A percentile compares a stretch with the other conserved stretches of the same genome.
Evolutionary conservation across 64 coral and sea anemone genomes (phyloP).

Genomic region (Orbicella faveolata): DNA sequence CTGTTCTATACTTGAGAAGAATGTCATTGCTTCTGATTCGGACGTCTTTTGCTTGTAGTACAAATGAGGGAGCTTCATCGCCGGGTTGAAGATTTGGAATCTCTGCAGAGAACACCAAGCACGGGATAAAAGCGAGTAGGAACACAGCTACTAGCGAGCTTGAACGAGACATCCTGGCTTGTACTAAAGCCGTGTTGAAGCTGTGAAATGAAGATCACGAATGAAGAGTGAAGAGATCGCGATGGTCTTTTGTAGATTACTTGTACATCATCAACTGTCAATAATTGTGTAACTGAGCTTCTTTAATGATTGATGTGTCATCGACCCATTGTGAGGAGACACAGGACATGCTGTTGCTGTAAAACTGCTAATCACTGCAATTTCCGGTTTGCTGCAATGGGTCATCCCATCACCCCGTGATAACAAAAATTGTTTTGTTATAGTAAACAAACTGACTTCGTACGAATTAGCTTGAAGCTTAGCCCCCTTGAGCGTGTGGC

Average conservation of each 20-base stretch:
- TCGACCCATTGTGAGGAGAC: background rate
- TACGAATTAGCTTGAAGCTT: background rate
- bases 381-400: background rate
- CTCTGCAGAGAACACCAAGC: background rate
- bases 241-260: background rate
- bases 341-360: background rate
- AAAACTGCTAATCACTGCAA: background rate
- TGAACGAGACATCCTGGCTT: background rate
- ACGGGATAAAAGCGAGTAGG: background rate
- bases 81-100: slow-evolving; percentile 43
- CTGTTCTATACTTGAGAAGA: slow-evolving; percentile 25
- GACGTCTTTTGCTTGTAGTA: slow-evolving; percentile 6
- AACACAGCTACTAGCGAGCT: background rate
- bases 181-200: background rate
- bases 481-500: background rate
- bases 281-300: background rate
- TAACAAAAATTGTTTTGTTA: background rate
- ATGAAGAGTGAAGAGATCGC: background rate
- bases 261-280: background rate
- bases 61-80: slow-evolving; percentile 46
- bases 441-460: background rate
- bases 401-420: background rate
- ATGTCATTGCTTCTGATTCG: background rate
- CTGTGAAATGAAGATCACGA: background rate
- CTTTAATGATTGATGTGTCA: background rate